Base-by-base conservation (phyloP, 2,888 invertebrate genomes). In the Salpingus planirostris region DNA sequence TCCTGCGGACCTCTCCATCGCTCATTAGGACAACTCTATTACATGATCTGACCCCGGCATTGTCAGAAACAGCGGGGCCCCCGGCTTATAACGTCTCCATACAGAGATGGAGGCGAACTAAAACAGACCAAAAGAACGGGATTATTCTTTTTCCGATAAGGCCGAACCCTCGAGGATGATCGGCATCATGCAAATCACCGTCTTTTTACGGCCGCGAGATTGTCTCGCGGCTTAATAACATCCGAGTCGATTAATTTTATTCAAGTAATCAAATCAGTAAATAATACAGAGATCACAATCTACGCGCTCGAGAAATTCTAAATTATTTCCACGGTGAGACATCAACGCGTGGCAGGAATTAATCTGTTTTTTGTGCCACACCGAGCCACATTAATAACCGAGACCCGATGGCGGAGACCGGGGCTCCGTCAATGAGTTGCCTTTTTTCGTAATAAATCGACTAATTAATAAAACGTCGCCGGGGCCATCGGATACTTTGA, bases 11-110 rank as follows among this genome's bases (percentile, higher is more conserved):
- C 35, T 33, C 44, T 46, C 44, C 52, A 55, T 55, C 54, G 52
- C 49, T 56, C 55, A 56, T 57, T 57, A 56, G 55, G 46, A 55
- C 55, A 54, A 55, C 55, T 57, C 57, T 52, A 54, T 57, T 57
- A 55, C 54, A 52, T 44, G 50, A 42, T 42, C 43, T 51, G 52
- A 53, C 50, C 52, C 48, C 46, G 29, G 43, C 52, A 52, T 55
- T 52, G 54, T 55, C 47, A 43, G 44, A 26, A 50, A 22, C 57
- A 21, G 47, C 48, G 45, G 54, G 57, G 40, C 31, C 36, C 39
- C 15, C 40, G 18, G 18, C 27, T 37, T 41, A 30, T 29, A 35
- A 30, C 35, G 30, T 15, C 32, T 34, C 26, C 22, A 22, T n/a
- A n/a, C n/a, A n/a, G n/a, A n/a, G n/a, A n/a, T n/a, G n/a, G n/a